Evolutionary conservation across 2,797 vertebrate species (phyloP).

Genomic region (Lagodon rhomboides): DNA sequence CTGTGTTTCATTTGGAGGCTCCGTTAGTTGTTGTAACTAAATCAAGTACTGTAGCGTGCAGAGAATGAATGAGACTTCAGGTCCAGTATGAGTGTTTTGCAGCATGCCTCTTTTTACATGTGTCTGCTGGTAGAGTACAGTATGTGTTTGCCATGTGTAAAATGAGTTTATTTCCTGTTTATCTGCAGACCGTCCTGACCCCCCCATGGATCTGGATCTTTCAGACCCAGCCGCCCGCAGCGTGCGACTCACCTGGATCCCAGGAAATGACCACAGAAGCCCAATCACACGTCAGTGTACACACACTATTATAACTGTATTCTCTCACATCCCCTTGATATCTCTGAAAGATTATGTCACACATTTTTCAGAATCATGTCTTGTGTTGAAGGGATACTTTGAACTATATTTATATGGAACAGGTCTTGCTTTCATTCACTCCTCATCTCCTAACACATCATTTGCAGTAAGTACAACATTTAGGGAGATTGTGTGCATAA

Average conservation of each 20-base stretch:
- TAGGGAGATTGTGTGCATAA: not conserved
- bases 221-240: slow-evolving; percentile 91
- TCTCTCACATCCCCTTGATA: not conserved
- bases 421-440: not conserved
- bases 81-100: not conserved
- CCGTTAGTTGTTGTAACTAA: not conserved
- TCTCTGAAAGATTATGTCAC: not conserved
- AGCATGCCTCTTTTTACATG: slow-evolving; percentile 15
- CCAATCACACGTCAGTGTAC: slow-evolving; percentile 89
- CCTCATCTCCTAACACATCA: not conserved
- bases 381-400: not conserved
- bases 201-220: slow-evolving; percentile 93
- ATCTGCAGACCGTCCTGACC: slow-evolving; percentile 90
- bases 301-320: not conserved
- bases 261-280: slow-evolving; percentile 93
- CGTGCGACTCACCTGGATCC: slow-evolving; percentile 94
- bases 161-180: slow-evolving; percentile 6
- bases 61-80: not conserved
- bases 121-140: not conserved
- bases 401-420: not conserved
- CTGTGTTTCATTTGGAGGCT: not conserved
- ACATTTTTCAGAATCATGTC: not conserved
- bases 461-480: not conserved
- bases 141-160: slow-evolving; percentile 8
- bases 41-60: not conserved